Base-by-base conservation (phyloP, 2,888 invertebrate species). In the Andrena chrysosceles region DNA sequence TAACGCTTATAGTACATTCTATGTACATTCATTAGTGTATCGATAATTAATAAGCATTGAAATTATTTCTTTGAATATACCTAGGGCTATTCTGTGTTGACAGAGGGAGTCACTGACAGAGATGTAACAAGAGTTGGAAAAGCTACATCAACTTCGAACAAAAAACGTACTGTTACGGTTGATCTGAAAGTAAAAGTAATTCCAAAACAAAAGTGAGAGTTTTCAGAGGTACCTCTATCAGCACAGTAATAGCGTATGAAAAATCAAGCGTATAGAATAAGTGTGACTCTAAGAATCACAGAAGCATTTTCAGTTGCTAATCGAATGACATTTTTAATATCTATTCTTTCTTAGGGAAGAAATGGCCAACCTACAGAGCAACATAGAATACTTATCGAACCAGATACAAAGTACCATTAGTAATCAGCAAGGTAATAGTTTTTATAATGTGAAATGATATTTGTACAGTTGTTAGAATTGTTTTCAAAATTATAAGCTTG, bases 331-430 rank as follows among this genome's bases (percentile, higher is more conserved):
- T 23, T 64, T 68, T 56, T 63, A 64, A 48, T 26, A 54, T 33
- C 33, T 62, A 10, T 13, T 74, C 10, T 77, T 87, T 90, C 88
- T 92, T 95, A 96, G 96, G 95, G 95, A 96, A 96, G 96, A 97
- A 95, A 96, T 97, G 96, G 96, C 96, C 95, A 96, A 95, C 95
- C 95, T 97, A 96, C 97, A 97, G 96, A 96, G 95, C 96, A 97
- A 96, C 96, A 95, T 97, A 96, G 96, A 96, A 93, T 95, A 94
- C 93, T 95, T 97, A 91, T 95, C 95, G 78, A 94, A 93, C 89
- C 95, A 95, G 87, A 90, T 93, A 82, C 89, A 89, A 77, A 91
- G 90, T 76, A 89, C 91, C 69, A 76, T 91, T 73, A 89, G 85
- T 63, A 90, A 84, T 72, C 88, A 90, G 69, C 87, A 89, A 85